Evolutionary conservation across 2,113 vertebrate genomes (phyloP).

Genomic region (Hydropotes inermis): DNA sequence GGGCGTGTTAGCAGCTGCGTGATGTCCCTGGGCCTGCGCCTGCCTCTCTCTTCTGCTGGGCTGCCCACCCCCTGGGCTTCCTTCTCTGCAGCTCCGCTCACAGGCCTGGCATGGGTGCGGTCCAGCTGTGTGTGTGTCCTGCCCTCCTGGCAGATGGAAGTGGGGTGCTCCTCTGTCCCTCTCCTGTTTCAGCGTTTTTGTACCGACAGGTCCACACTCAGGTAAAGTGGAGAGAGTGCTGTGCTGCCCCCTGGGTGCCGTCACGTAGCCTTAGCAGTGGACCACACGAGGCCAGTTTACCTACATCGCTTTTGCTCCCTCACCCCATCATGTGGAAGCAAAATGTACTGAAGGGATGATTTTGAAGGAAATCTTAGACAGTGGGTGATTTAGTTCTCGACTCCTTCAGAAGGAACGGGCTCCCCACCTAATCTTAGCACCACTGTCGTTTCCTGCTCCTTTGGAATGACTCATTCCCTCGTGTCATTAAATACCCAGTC

Average conservation of each 20-base stretch:
- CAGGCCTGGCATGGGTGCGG: fast-evolving
- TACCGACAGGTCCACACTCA: not conserved
- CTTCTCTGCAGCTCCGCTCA: not conserved
- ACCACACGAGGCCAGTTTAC: not conserved
- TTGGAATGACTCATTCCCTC: not conserved
- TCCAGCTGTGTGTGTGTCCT: fast-evolving
- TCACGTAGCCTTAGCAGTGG: not conserved
- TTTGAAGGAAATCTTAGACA: not conserved
- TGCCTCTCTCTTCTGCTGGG: not conserved
- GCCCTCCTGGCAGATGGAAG: not conserved
- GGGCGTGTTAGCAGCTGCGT: not conserved
- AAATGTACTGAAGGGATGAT: not conserved
- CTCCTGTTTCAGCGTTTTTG: not conserved
- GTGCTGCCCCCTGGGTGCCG: not conserved
- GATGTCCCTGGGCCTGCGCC: not conserved
- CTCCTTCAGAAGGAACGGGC: not conserved
- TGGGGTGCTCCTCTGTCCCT: not conserved
- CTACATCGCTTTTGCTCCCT: not conserved
- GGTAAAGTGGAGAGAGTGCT: not conserved
- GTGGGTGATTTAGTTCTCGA: not conserved
- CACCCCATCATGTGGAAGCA: not conserved
- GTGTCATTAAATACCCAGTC: not conserved
- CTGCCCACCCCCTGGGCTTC: not conserved
- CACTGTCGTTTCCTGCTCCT: not conserved
- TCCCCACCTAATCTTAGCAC: not conserved